These are phyloP conservation scores for Pogonognathellus flavescens DNA, from an alignment of 1,140 invertebrate species.

Conservation along the genomic window DNA sequence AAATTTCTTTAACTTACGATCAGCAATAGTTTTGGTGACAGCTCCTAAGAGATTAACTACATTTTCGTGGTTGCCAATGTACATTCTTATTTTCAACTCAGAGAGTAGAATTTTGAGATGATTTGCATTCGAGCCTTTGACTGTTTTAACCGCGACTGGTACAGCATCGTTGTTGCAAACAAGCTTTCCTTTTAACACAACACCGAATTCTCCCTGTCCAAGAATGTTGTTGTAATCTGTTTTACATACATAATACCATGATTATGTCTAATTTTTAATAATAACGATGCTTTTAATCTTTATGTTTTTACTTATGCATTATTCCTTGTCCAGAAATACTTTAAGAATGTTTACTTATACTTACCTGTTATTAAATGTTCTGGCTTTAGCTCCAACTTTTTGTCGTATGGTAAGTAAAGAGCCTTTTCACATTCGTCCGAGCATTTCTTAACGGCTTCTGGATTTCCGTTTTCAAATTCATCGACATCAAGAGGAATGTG, in stretches of 20 bases:
- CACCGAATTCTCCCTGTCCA: slow-evolving; percentile 59
- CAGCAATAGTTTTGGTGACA: slow-evolving; percentile 73
- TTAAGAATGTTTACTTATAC: not conserved
- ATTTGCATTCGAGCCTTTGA: slow-evolving; percentile 44
- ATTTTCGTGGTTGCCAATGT: slow-evolving; percentile 82
- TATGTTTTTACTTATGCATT: no score
- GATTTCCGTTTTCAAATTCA: slow-evolving; percentile 58
- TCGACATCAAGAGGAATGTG: slow-evolving; percentile 53
- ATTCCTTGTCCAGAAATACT: no score
- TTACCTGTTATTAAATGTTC: slow-evolving; percentile 58
- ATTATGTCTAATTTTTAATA: no score
- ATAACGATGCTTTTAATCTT: no score
- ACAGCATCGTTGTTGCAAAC: not conserved
- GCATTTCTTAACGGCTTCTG: slow-evolving; percentile 53
- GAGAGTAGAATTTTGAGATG: slow-evolving; percentile 72
- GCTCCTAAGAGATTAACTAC: slow-evolving; percentile 84
- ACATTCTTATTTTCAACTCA: slow-evolving; percentile 86
- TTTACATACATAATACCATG: not conserved
- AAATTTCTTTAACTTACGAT: slow-evolving; percentile 38
- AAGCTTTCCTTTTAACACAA: slow-evolving; percentile 57
- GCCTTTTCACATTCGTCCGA: slow-evolving; percentile 57
- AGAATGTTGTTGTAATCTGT: slow-evolving; percentile 55
- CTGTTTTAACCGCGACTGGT: slow-evolving; percentile 59
- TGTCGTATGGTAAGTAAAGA: slow-evolving; percentile 57
- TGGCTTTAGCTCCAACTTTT: slow-evolving; percentile 55